phyloP scores from a whole-genome alignment of 2,113 vertebrate genomes.

The Capricornis sumatraensis region DNA sequence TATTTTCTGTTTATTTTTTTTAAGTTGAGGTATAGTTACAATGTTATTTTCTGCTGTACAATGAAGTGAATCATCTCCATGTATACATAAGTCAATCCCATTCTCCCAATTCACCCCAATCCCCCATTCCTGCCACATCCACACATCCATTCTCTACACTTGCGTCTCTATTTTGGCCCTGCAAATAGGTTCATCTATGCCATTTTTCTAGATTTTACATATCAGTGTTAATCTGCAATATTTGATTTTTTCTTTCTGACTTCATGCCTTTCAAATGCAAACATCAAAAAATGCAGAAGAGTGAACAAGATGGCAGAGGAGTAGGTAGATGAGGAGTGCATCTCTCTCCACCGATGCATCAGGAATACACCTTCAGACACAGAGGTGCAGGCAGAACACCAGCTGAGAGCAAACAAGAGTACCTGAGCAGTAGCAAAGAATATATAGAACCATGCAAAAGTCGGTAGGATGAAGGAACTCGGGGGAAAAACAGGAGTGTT shows the following conservation, averaged over 20 bases:
- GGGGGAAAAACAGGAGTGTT: background rate
- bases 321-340: background rate
- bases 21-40: background rate
- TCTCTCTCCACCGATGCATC: background rate
- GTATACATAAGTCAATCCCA: background rate
- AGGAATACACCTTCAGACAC: background rate
- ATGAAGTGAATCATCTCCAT: background rate
- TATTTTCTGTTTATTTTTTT: background rate
- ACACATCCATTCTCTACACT: background rate
- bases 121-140: background rate
- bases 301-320: background rate
- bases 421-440: background rate
- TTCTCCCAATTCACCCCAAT: background rate
- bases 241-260: background rate
- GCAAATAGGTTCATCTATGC: background rate
- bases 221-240: background rate
- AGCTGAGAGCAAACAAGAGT: background rate
- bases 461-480: background rate
- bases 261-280: background rate
- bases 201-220: background rate
- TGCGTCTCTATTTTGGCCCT: rapidly evolving
- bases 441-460: background rate
- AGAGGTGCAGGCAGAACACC: background rate
- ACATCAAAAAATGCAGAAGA: background rate
- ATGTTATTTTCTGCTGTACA: background rate